Evolutionary conservation across 2,797 vertebrate genomes (phyloP), one percentile per base, ranked within the genome.

Genomic region (Oreochromis mossambicus): DNA sequence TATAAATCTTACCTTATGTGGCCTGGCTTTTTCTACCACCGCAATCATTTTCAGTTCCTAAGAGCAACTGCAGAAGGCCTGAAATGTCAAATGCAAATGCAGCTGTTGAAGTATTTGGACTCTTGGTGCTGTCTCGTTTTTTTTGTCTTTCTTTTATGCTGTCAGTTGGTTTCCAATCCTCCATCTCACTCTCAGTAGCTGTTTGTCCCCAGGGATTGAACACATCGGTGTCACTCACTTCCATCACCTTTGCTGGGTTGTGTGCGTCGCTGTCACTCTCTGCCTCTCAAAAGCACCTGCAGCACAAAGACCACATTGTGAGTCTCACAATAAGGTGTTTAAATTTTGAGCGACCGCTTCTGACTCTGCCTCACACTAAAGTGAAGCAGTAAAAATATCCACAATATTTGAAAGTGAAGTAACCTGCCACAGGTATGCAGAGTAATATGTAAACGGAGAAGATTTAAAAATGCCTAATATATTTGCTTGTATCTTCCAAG

Each of bases 21-120:
- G 52, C 34, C 43, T 55, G 61, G 48, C 13, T 78, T 89, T 76
- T 88, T 52, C 66, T 83, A 48, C 50, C 15, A 21, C 76, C 85
- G 79, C 80, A 85, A 85, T 89, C 32, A 63, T 86, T 90, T 88
- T 77, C 26, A 55, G 51, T 58, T 68, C 24, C 77, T 46, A 14
- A 77, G 78, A 24, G n/a, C 46, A 4, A 79, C 85, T 68, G 85
- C 36, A 38, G 79, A 88, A 82, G 70, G 32, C 66, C 85, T 61
- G 70, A 92, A 94, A 93, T 93, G 90, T 89, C 87, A 92, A 88
- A 94, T 92, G 89, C 85, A 92, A 93, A 94, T 91, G 68, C 63
- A 81, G 80, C 75, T 82, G 82, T 80, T 81, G 3, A 84, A 73
- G 73, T 88, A 77, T 88, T 89, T 5, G 78, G 88, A 86, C 43